These are phyloP conservation scores for Eremobia ochroleuca DNA, from an alignment of 2,888 invertebrate species.

Conservation along the genomic window DNA sequence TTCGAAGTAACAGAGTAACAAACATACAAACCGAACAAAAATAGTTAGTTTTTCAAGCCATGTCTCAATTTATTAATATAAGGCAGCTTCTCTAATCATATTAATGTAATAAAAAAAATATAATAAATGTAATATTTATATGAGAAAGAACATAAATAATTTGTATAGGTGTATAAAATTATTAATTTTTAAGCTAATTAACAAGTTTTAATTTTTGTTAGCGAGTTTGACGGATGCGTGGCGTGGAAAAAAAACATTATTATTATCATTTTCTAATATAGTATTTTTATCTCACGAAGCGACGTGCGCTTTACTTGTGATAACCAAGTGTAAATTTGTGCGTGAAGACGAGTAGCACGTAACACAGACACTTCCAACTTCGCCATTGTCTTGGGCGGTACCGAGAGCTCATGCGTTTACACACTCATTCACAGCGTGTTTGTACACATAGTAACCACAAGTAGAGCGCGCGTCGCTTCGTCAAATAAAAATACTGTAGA, in stretches of 20 bases:
- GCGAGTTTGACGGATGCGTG: background rate
- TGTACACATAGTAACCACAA: too few relatives aligned
- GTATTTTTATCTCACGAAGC: background rate
- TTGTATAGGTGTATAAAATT: conserved; percentile 66
- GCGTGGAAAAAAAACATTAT: background rate
- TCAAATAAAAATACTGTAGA: too few relatives aligned
- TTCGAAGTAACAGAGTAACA: background rate
- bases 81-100: conserved; percentile 63
- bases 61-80: conserved; percentile 48
- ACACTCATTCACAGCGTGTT: background rate
- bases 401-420: too few relatives aligned
- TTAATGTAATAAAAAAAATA: conserved; percentile 47
- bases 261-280: background rate
- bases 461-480: too few relatives aligned
- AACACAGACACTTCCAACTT: too few relatives aligned
- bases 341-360: background rate
- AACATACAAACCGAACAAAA: conserved; percentile 8
- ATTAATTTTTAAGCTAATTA: conserved; percentile 51
- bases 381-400: too few relatives aligned
- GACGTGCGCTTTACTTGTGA: background rate
- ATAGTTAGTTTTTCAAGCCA: conserved; percentile 16
- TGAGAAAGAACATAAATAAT: conserved; percentile 44
- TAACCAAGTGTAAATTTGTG: background rate
- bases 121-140: conserved; percentile 66
- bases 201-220: conserved; percentile 40